Conservation (phyloP, 2,888 invertebrate genomes). For the Phorcus lineatus region DNA sequence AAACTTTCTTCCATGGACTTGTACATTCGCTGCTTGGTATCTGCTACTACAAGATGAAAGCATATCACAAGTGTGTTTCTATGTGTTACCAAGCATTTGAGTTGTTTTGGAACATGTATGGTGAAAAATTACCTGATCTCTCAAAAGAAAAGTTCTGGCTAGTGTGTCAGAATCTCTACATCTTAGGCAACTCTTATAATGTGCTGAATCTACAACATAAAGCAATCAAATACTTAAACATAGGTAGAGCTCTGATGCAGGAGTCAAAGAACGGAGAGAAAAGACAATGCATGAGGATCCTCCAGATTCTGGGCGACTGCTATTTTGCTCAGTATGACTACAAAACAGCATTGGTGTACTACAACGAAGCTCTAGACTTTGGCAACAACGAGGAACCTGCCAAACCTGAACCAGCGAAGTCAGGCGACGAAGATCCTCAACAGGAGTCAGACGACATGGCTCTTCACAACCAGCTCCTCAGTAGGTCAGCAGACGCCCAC, state of each 20-base stretch:
- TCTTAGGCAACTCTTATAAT: conserved; percentile 72
- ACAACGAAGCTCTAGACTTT: conserved; percentile 71
- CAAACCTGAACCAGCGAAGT: neutral
- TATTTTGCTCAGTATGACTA: conserved; percentile 72
- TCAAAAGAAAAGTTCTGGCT: conserved; percentile 72
- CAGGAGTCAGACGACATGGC: conserved; percentile 65
- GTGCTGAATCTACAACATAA: conserved; percentile 69
- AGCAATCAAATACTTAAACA: conserved; percentile 69
- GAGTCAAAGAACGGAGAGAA: conserved; percentile 55
- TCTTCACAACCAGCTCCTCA: conserved; percentile 73
- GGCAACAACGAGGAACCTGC: conserved; percentile 44
- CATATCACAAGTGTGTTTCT: conserved; percentile 72
- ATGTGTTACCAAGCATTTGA: conserved; percentile 73
- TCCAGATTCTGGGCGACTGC: conserved; percentile 71
- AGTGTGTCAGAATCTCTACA: conserved; percentile 71
- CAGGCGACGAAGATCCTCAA: neutral
- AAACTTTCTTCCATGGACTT: conserved; percentile 67
- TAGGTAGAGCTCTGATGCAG: conserved; percentile 66
- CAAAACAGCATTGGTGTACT: conserved; percentile 67
- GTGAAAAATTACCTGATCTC: conserved; percentile 65
- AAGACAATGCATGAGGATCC: conserved; percentile 66
- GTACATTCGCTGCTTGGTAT: conserved; percentile 70
- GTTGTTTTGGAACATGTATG: conserved; percentile 68
- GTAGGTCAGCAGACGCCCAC: conserved; percentile 72
- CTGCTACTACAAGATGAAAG: conserved; percentile 70